phyloP scores from a whole-genome alignment of 2,888 invertebrate species.

The Apotomis betuletana region DNA sequence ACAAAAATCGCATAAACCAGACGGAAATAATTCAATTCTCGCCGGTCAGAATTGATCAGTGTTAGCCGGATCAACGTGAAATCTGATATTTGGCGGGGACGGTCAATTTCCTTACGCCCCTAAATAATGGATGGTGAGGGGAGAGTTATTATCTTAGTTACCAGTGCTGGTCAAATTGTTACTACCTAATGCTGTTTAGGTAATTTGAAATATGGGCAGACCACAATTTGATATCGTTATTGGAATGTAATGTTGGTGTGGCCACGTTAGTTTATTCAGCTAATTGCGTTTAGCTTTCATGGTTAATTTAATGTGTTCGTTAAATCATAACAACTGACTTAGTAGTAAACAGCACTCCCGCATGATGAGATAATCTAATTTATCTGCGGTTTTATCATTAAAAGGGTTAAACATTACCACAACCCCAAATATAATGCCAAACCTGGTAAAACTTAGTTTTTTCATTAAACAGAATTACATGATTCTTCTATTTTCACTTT shows the following conservation, averaged over 20 bases:
- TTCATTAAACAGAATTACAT: too few species aligned
- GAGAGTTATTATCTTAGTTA: constrained; percentile 67
- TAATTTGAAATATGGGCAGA: constrained; percentile 34
- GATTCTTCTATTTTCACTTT: too few species aligned
- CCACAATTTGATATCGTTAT: constrained; percentile 22
- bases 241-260: constrained; percentile 23
- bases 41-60: constrained; percentile 76
- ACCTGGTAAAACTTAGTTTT: too few species aligned
- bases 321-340: constrained; percentile 5
- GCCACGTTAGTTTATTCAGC: constrained; percentile 16
- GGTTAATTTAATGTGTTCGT: constrained; percentile 1
- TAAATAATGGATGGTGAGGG: constrained; percentile 72
- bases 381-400: not conserved
- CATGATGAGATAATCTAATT: not conserved
- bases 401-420: too few species aligned
- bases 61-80: constrained; percentile 79
- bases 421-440: too few species aligned
- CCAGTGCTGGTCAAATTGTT: constrained; percentile 41
- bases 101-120: constrained; percentile 71
- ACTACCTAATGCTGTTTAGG: constrained; percentile 24
- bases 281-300: constrained; percentile 4
- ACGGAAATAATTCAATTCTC: constrained; percentile 80
- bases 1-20: constrained; percentile 77
- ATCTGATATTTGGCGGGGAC: constrained; percentile 80
- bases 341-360: not conserved